Conservation (phyloP, 2,888 invertebrate species). For the Drosophila neotestacea region DNA sequence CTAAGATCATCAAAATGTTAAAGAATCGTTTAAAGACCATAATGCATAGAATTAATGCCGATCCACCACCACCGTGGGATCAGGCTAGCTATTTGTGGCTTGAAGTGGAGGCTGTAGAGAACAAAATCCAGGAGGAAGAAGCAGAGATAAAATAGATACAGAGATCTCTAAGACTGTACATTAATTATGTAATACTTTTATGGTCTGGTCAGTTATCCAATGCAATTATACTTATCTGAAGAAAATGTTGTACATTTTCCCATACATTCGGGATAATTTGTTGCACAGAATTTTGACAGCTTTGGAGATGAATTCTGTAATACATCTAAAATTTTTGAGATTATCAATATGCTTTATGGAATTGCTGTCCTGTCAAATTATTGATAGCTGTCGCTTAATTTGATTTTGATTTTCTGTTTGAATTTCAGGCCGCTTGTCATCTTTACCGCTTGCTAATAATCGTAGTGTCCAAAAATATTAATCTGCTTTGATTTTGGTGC, state of each 20-base stretch:
- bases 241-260: no score
- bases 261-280: no score
- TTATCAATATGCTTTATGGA: neutral
- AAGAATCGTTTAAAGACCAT: neutral
- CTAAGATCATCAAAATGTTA: neutral
- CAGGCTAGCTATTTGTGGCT: slow-evolving; percentile 46
- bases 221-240: no score
- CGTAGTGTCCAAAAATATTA: slow-evolving; percentile 48
- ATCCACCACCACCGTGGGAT: slow-evolving; percentile 60
- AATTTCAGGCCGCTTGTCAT: slow-evolving; percentile 59
- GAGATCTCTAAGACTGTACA: no score
- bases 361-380: slow-evolving; percentile 61
- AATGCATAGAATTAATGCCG: slow-evolving; percentile 33
- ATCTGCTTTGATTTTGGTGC: slow-evolving; percentile 75
- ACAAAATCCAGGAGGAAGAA: slow-evolving; percentile 28
- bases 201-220: no score
- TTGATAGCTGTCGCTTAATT: slow-evolving; percentile 64
- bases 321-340: neutral
- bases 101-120: slow-evolving; percentile 50
- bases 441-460: slow-evolving; percentile 62
- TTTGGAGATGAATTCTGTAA: neutral
- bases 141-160: neutral
- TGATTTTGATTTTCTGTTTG: slow-evolving; percentile 63
- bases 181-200: no score
- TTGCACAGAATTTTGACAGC: neutral